These are phyloP conservation scores for Indri indri DNA, from an alignment of 2,113 vertebrate species.

Conservation along the genomic window DNA sequence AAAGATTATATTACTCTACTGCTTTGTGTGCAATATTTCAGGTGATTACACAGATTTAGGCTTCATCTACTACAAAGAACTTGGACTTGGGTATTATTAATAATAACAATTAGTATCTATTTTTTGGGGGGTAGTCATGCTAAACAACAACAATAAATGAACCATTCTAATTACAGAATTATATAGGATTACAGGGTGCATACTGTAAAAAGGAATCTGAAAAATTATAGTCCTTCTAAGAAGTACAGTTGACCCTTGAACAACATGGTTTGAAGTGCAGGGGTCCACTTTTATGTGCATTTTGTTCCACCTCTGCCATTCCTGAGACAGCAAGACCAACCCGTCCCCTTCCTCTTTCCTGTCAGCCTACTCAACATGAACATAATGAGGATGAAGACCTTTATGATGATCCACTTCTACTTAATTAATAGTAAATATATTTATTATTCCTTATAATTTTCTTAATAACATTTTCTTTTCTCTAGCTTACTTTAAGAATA, in stretches of 20 bases:
- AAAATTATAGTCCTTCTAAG: neutral
- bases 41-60: neutral
- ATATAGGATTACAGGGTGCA: neutral
- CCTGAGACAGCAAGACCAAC: neutral
- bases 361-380: neutral
- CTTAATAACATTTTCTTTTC: neutral
- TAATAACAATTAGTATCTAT: neutral
- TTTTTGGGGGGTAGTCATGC: neutral
- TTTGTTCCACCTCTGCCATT: neutral
- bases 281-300: neutral
- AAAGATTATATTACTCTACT: neutral
- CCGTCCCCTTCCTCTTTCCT: neutral
- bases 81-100: neutral
- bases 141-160: neutral
- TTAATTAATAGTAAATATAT: neutral
- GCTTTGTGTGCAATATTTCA: neutral
- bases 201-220: neutral
- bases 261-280: neutral
- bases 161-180: neutral
- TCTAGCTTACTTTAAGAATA: neutral
- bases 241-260: neutral
- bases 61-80: neutral
- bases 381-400: neutral
- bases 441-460: neutral
- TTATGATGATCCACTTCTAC: neutral